Base-by-base conservation (phyloP, 1,140 invertebrate genomes). In the Drosophila eugracilis region DNA sequence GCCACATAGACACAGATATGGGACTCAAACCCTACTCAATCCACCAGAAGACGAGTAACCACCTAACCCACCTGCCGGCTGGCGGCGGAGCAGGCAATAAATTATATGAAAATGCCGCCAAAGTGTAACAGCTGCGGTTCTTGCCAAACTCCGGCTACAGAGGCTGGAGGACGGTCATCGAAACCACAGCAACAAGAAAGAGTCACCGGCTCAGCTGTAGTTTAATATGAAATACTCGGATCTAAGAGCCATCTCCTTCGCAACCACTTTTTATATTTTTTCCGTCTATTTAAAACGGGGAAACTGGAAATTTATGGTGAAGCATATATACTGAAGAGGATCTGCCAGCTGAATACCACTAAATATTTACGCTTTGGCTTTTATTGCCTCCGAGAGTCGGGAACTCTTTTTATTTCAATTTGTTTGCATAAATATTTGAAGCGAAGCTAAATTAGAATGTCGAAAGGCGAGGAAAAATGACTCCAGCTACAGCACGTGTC, bases 341-440 rank as follows among this genome's bases (percentile, higher is more conserved):
- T 19, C 32, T 62, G 41, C 57, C 24, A 28, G 57, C 19, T 62
- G 60, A 58, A 62, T 41, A 54, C 50, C 59, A 58, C 75, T 78
- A 88, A 86, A 86, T 86, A 88, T 88, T 81, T 88, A 86, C 81
- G 59, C 66, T 85, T 59, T 32, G 63, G 77, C 52, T 74, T 86
- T 88, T 88, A 86, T 88, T 88, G 83, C 83, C 83, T 86, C 66
- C 69, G 57, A 49, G 80, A 66, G 60, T 30, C 70, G 41, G 57
- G 42, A 83, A 75, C 70, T 83, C 78, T 88, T 83, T 81, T 86
- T 86, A 88, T 86, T 86, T 86, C 83, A 86, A 86, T 86, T 86
- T 86, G 75, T 86, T 86, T 88, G 83, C 84, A 86, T 88, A 75
- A 88, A 88, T 88, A 86, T 86, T 88, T 88, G 70, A 86, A 83